Conservation (phyloP, 1,140 invertebrate species). For the Microvelia longipes region DNA sequence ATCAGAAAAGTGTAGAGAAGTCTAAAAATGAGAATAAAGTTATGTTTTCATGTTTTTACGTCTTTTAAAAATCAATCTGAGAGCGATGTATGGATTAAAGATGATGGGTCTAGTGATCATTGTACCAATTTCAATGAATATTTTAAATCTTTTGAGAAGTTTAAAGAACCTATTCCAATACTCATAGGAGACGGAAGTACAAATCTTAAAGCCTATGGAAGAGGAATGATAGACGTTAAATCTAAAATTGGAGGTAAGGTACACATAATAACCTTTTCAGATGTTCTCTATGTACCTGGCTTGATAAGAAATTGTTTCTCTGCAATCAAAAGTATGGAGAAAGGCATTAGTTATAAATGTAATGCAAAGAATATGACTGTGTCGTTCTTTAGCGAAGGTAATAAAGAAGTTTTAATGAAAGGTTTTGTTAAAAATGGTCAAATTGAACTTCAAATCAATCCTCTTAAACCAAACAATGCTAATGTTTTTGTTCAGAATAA, state of each 20-base stretch:
- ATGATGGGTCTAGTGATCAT: neutral
- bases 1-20: neutral
- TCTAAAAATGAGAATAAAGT: neutral
- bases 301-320: neutral
- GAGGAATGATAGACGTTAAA: neutral
- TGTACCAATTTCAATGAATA: neutral
- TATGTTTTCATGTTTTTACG: neutral
- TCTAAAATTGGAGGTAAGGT: neutral
- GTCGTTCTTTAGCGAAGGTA: neutral
- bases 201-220: neutral
- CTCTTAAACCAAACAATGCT: neutral
- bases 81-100: neutral
- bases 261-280: neutral
- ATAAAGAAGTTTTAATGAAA: neutral
- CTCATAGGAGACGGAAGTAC: neutral
- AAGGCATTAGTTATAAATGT: neutral
- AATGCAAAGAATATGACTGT: neutral
- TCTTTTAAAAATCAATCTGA: neutral
- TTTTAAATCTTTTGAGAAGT: neutral
- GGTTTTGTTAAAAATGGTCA: neutral
- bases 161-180: neutral
- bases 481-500: neutral
- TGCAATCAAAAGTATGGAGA: neutral
- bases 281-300: neutral
- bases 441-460: neutral